Conservation (phyloP, 2,797 vertebrate genomes). For the Anguilla pacifica region DNA sequence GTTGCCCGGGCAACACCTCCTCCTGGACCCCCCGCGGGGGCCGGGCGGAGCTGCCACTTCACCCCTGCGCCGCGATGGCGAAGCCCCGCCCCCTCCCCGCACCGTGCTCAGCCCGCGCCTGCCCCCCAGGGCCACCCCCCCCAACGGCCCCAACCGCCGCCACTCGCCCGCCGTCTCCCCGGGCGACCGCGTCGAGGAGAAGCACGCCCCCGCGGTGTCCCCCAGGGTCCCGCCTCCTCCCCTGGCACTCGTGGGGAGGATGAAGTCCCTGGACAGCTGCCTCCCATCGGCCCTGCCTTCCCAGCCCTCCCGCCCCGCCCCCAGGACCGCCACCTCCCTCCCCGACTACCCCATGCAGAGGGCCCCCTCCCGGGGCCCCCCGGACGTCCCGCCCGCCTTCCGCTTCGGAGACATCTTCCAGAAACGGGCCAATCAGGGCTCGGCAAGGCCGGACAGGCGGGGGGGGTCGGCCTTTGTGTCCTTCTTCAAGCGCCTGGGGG, state of each 20-base stretch:
- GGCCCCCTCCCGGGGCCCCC: conserved; percentile 46
- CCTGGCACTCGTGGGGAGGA: conserved; percentile 33
- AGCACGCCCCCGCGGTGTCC: conserved; percentile 52
- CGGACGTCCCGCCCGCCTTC: conserved; percentile 55
- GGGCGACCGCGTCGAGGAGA: conserved; percentile 52
- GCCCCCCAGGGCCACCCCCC: conserved; percentile 33
- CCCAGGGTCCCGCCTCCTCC: conserved; percentile 31
- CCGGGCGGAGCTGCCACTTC: conserved; percentile 20
- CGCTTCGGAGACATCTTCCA: conserved; percentile 64
- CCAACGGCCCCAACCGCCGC: conserved; percentile 20
- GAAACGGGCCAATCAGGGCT: conserved; percentile 40
- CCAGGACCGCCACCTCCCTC: conserved; percentile 44
- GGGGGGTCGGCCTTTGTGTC: conserved; percentile 61
- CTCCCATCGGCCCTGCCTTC: not conserved
- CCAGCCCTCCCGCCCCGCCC: not conserved
- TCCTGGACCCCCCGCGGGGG: not conserved
- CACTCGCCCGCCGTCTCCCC: conserved; percentile 20
- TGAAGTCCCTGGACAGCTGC: conserved; percentile 30
- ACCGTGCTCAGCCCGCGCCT: conserved; percentile 71
- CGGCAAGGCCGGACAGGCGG: conserved; percentile 37
- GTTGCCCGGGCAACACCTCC: conserved; percentile 21
- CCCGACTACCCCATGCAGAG: conserved; percentile 45
- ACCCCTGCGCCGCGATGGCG: not conserved
- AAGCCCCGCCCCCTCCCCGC: conserved; percentile 68
- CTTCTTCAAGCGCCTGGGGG: conserved; percentile 72